phyloP scores from a whole-genome alignment of 2,888 invertebrate genomes.

The Hedychridium roseum region DNA sequence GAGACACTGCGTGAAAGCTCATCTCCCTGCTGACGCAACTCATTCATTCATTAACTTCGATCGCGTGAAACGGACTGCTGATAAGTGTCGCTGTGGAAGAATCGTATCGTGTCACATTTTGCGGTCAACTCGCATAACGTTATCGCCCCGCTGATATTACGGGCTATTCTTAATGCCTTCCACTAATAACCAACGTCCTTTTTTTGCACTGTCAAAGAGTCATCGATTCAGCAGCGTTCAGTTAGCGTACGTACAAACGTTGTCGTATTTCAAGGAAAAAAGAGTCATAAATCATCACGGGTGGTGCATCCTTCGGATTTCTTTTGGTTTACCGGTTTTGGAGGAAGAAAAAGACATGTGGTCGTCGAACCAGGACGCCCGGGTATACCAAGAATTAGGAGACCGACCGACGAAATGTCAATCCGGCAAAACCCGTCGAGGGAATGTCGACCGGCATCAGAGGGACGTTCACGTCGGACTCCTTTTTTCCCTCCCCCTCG shows the following conservation, averaged over 20 bases:
- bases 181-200: too few relatives aligned
- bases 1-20: constrained; percentile 34
- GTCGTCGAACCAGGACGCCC: constrained; percentile 33
- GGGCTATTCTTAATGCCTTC: too few relatives aligned
- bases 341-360: constrained; percentile 13
- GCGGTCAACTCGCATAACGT: too few relatives aligned
- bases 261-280: too few relatives aligned
- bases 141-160: too few relatives aligned
- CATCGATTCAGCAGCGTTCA: background rate
- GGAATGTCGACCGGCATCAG: constrained; percentile 41
- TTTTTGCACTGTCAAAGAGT: too few relatives aligned
- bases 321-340: too few relatives aligned
- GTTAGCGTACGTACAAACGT: background rate
- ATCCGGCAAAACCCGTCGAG: constrained; percentile 47
- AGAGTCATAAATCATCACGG: too few relatives aligned
- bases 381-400: constrained; percentile 34
- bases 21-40: constrained; percentile 54
- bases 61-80: constrained; percentile 46
- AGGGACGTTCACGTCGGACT: constrained; percentile 21
- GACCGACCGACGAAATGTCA: constrained; percentile 42
- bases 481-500: constrained; percentile 16
- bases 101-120: too few relatives aligned
- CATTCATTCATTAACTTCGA: constrained; percentile 55
- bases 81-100: constrained; percentile 40
- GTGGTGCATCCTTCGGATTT: too few relatives aligned